Percentiles rank a stretch among this genome's conserved stretches.
phyloP scores from a whole-genome alignment of 2,888 invertebrate species.

The Drosophila anceps region DNA sequence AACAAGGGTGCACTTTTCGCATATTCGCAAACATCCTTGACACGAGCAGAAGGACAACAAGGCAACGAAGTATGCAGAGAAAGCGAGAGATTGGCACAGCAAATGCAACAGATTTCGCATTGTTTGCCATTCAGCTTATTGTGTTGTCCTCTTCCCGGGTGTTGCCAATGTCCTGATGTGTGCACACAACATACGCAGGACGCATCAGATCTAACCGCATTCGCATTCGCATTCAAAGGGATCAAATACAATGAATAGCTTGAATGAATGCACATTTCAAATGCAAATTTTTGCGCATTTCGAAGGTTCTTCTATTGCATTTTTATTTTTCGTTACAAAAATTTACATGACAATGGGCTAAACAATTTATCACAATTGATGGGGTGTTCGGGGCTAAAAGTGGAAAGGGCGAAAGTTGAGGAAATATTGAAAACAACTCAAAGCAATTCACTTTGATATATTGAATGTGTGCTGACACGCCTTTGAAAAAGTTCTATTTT shows the following conservation, averaged over 20 bases:
- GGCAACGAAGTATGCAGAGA: background rate
- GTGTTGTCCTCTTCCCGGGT: slow-evolving; percentile 31
- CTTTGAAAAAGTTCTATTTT: background rate
- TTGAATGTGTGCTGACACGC: background rate
- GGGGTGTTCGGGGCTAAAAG: slow-evolving; percentile 1
- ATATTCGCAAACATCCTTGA: slow-evolving; percentile 44
- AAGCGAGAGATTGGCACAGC: slow-evolving; percentile 30
- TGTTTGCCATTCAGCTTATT: slow-evolving; percentile 44
- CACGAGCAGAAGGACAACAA: slow-evolving; percentile 9
- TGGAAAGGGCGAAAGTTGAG: background rate
- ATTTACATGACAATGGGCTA: slow-evolving; percentile 44
- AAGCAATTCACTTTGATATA: background rate
- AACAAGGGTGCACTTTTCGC: slow-evolving; percentile 61
- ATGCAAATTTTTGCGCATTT: slow-evolving; percentile 44
- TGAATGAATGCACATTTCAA: slow-evolving; percentile 32
- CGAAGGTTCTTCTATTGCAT: slow-evolving; percentile 9
- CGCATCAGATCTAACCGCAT: slow-evolving; percentile 28
- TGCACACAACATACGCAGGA: slow-evolving; percentile 28
- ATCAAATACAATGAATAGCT: slow-evolving; percentile 19
- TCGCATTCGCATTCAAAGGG: slow-evolving; percentile 6
- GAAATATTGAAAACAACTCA: background rate
- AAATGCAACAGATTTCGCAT: slow-evolving; percentile 58
- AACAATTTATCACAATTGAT: slow-evolving; percentile 4
- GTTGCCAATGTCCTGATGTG: slow-evolving; percentile 36
- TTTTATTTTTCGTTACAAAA: slow-evolving; percentile 13